Percentiles rank a stretch among this genome's conserved stretches.
phyloP scores from a whole-genome alignment of 2,797 vertebrate genomes.

The Bradypus variegatus region DNA sequence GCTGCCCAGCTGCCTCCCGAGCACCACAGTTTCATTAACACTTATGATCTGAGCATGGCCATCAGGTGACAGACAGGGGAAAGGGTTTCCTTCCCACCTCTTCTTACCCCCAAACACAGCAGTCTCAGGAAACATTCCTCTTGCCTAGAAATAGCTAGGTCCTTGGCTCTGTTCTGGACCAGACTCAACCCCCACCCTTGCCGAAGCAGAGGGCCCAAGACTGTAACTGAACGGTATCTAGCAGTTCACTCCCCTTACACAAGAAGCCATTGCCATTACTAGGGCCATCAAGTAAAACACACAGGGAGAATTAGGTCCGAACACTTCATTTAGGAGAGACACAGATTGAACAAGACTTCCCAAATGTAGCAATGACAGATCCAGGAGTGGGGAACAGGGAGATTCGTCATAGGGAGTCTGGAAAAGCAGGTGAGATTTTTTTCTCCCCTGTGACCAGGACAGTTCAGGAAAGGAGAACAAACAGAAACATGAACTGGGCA shows the following conservation, averaged over 20 bases:
- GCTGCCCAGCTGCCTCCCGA: constrained; percentile 28
- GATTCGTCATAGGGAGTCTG: neutral
- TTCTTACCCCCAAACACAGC: neutral
- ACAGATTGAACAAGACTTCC: neutral
- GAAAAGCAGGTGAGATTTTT: neutral
- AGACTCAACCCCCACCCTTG: neutral
- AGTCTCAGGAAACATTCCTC: neutral
- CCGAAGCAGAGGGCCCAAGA: neutral
- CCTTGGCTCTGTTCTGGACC: neutral
- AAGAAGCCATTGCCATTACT: neutral
- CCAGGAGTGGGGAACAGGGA: neutral
- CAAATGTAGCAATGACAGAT: neutral
- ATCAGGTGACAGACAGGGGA: constrained; percentile 32
- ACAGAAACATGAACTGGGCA: neutral
- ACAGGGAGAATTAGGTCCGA: neutral
- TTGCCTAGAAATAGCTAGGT: neutral
- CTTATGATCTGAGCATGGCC: constrained; percentile 23
- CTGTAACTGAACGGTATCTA: neutral
- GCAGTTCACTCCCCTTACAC: neutral
- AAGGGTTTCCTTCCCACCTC: constrained; percentile 30
- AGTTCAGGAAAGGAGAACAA: neutral
- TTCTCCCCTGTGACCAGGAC: neutral
- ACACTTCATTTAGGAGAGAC: neutral
- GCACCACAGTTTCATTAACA: constrained; percentile 49
- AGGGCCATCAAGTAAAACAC: neutral